Base-by-base conservation (phyloP, 2,888 invertebrate genomes). In the Drosophila melanocephala region DNA sequence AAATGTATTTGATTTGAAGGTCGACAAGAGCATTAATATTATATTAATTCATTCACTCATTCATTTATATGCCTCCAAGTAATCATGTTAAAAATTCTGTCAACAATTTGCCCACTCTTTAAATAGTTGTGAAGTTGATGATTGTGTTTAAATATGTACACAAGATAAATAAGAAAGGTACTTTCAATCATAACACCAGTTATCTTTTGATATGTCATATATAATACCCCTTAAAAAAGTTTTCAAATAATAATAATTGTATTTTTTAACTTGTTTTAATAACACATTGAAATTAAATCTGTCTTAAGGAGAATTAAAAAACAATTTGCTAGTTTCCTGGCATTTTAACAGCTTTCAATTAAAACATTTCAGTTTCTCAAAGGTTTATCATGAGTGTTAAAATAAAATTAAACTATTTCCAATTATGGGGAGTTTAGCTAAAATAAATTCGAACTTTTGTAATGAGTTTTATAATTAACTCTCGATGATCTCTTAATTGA, bases 1-100 rank as follows among this genome's bases (percentile, higher is more conserved):
- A 39, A 72, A 44, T 67, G 26, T 37, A 72, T 16, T 7, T 62
- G 71, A 44, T 39, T 65, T 57, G 52, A 35, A 42, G 60, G 39
- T 39, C n/a, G 16, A 35, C 55, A 39, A 16, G 10, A 26, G 22
- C 59, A 67, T 16, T 47, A 47, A 26, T 28, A 26, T 47, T 16
- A 47, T 16, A 26, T 47, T 47, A 26, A 26, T 47, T 47, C 22
- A 47, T 14, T 47, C 7, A 47, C 7, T 47, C 22, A 47, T 7
- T 22, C 3, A 47, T 42, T 42, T 42, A 42, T n/a, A n/a, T 16
- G 56, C 16, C 33, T 47, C 5, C 9, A 14, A 56, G 2, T 5
- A 19, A 28, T n/a, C 19, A 28, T 2, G 6, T 12, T 14, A 1
- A 9, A 4, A 47, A 9, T 22, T 14, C 5, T 4, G 22, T 47